Evolutionary conservation across 2,113 vertebrate genomes (phyloP), one percentile per base, ranked within the genome.

Genomic region (Struthidea cinerea): DNA sequence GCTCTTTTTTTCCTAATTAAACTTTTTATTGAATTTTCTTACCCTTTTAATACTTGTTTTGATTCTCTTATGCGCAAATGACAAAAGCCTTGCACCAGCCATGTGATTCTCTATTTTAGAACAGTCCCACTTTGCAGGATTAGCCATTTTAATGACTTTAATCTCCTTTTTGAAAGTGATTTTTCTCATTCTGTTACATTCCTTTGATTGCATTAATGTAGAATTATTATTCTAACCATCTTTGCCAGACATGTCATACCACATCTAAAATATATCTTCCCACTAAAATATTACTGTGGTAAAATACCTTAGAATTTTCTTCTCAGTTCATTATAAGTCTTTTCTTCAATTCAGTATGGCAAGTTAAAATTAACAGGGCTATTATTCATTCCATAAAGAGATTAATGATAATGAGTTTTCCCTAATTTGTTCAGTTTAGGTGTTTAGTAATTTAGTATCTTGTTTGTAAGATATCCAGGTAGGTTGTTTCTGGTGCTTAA

Each of bases 141-240:
- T 99, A 99, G 98, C 98, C 97, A 98, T 98, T 98, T 98, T 98
- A 99, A 99, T 99, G 98, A 99, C 98, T 98, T 98, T 98, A 99
- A 98, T 99, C 98, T 99, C 97, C 98, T 97, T 98, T 98, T 98
- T 97, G 96, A 98, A 98, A 98, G 97, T 97, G 97, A 98, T 98
- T 98, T 98, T 97, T 97, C 97, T 97, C 95, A 98, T 98, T 98
- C 98, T 97, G 96, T 90, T 97, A 76, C 95, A 95, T 97, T 98
- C 97, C 96, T 98, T 98, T 97, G 97, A 97, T 98, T 96, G 93
- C 96, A 97, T 97, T 97, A 98, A 97, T 97, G 79, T 97, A 97
- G 97, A 98, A 98, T 98, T 98, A 97, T 97, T 98, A 97, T 98
- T 98, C 86, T 78, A 90, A 74, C 92, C 85, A 82, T 89, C 80